Base-by-base conservation (phyloP, 1,140 invertebrate genomes). In the Anagrus nilaparvatae region DNA sequence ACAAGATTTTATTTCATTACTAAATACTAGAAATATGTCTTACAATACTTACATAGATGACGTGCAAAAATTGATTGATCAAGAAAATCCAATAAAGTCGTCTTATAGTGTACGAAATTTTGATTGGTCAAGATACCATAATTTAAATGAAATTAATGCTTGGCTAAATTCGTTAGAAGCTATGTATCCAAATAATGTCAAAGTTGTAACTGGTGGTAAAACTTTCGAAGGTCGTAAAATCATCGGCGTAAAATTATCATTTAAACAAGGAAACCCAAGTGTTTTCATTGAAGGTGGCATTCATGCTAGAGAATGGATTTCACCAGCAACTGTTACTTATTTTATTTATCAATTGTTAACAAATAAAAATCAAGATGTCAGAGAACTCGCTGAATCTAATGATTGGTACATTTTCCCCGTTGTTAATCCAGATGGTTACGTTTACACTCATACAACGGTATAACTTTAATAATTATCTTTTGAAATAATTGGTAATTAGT, bases 301-400 rank as follows among this genome's bases (percentile, higher is more conserved):
- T 16, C 82, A 87, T 54, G 83, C 81, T 0, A 68, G 83, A 29
- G 84, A 88, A 64, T 88, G 84, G 85, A 77, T 88, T 9, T 69
- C 76, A 13, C 78, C 82, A 2, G 81, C 82, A 0, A 75, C 78
- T 0, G 65, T 75, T 0, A 75, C 81, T 2, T 87, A 77, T 47
- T 67, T 86, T 3, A 54, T 77, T 2, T 71, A 82, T 44, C 63
- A 82, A 47, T 53, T 84, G 4, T 53, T 84, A 2, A 69, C 69
- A 39, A 71, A 71, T 48, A 29, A 58, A 19, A 48, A 76, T 48
- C 7, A 64, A 38, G 55, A 69, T 40, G 48, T 73, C 4, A 53
- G 69, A 48, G 40, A 55, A 32, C 51, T 78, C 49, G 70, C 81
- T 12, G 62, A 76, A 29, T 61, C 60, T 20, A 67, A 77, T 40